phyloP scores from a whole-genome alignment of 2,113 vertebrate species.

The Laticauda colubrina region DNA sequence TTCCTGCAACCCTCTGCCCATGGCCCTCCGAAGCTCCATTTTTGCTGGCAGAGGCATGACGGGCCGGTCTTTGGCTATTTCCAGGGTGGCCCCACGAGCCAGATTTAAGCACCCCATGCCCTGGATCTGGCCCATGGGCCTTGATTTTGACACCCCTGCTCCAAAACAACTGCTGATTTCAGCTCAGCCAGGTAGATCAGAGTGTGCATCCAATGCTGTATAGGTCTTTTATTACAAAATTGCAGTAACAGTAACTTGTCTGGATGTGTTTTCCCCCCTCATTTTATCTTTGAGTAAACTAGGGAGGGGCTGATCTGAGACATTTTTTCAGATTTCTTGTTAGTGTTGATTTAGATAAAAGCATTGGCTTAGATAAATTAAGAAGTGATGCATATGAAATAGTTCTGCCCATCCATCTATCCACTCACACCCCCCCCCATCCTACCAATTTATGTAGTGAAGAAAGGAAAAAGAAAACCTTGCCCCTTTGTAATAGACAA shows the following conservation, averaged over 20 bases:
- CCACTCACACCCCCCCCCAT: no score
- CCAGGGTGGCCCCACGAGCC: no score
- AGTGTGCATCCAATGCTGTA: not conserved
- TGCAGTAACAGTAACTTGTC: not conserved
- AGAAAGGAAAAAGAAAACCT: no score
- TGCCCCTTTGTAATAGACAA: no score
- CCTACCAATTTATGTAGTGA: not conserved
- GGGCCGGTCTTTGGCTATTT: no score
- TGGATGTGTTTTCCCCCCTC: not conserved
- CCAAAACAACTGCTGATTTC: constrained; percentile 1
- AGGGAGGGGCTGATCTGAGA: not conserved
- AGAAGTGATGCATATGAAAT: not conserved
- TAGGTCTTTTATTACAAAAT: not conserved
- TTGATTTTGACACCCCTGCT: no score
- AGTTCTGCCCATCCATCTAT: not conserved
- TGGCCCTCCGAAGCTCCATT: no score
- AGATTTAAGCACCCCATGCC: no score
- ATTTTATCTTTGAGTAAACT: not conserved
- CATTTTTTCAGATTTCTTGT: not conserved
- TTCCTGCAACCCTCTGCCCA: no score
- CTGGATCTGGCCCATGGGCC: rapidly evolving
- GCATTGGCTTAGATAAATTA: not conserved
- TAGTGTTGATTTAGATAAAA: not conserved
- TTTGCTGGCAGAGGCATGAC: no score
- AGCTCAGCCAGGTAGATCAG: not conserved